Evolutionary conservation across 2,113 vertebrate species (phyloP), one percentile per base, ranked within the genome.

Genomic region (Elephas maximus): DNA sequence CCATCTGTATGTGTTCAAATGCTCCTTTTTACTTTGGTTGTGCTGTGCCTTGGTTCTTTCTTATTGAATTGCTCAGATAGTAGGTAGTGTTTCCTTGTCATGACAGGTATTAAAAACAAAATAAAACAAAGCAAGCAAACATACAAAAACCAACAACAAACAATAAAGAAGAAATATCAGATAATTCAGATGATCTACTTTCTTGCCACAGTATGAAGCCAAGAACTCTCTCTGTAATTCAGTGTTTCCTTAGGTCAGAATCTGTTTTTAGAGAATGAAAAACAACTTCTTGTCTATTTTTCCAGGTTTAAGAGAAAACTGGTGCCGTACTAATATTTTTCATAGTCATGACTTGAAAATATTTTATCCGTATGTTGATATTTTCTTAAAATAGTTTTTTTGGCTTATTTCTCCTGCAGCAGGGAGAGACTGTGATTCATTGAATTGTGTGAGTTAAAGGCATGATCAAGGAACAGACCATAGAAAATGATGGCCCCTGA

Each of bases 391-490:
- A 76, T 57, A 88, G 33, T 90, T 81, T 93, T 91, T 93, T 48
- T 81, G 67, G 77, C 12, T 91, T 93, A 62, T 97, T 92, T 95
- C 62, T 92, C 20, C 45, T 84, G 26, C 6, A 96, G 41, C 80
- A 88, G 71, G 73, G 86, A 77, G 53, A 97, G 73, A 62, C 41
- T 88, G 80, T 93, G 92, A 97, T 92, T 97, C 95, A 93, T 88
- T 77, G 87, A 88, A 77, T 62, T 90, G 87, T 95, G 78, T 93
- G 93, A 97, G 96, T 94, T 97, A 97, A 97, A 97, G 92, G 81
- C 84, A 92, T 82, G 76, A 90, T 90, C 95, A 97, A 97, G 96
- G 91, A 93, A 79, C 84, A 92, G 92, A 37, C 33, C 73, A 88
- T 76, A 90, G 96, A 96, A 97, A 95, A 95, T 94, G 90, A 95